Evolutionary conservation across 1,140 invertebrate species (phyloP), one percentile per base, ranked within the genome.

Genomic region (Apis cerana): DNA sequence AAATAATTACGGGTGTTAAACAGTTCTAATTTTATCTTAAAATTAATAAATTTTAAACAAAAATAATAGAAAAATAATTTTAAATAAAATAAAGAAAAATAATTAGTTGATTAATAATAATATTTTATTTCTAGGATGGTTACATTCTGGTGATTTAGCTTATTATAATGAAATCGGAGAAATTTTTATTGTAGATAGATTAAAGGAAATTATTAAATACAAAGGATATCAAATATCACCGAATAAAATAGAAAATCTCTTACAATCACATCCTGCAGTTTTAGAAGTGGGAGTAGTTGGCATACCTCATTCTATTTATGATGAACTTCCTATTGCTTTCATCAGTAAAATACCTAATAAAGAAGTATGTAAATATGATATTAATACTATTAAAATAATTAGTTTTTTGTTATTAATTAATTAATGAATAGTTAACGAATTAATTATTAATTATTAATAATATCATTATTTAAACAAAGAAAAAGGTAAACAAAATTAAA

Each of bases 181-280:
- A 48, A 83, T 96, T 43, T 95, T 91, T 52, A 90, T 96, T 68
- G 87, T 95, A 0, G 96, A 96, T 64, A 91, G 96, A 75, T 59
- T 96, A 13, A 96, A 96, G 78, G 95, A 96, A 84, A 85, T 96
- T 13, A 95, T 96, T 62, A 96, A 96, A 85, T 95, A 95, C 52
- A 95, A 95, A 91, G 95, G 94, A 59, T 86, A 94, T 67, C 95
- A 96, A 84, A 94, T 95, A 5, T 89, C 95, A 0, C 96, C 96
- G 4, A 93, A 94, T 0, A 95, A 96, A 89, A 91, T 97, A n/a
- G 96, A 97, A 90, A 92, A 91, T 75, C 17, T 96, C 8, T 90
- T 97, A 52, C 84, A 94, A 10, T 91, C 89, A 9, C 95, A 96
- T 89, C 94, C 95, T 12, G 92, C 87, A 12, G 93, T 97, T 4